phyloP scores from a whole-genome alignment of 2,113 vertebrate species.

The Sebastes fasciatus region DNA sequence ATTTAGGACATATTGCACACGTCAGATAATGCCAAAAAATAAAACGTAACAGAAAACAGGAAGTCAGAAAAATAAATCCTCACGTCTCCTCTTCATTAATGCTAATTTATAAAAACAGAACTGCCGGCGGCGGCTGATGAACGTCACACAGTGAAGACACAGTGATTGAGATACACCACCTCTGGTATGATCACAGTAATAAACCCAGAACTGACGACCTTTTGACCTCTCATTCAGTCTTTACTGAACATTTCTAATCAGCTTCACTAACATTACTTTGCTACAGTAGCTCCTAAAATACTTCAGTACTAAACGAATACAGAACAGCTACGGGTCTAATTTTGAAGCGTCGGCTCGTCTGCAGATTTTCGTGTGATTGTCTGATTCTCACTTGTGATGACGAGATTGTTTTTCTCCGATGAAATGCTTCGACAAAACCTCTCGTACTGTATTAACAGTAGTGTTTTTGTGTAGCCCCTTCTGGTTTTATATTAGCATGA shows the following conservation, averaged over 20 bases:
- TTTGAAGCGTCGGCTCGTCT: constrained; percentile 46
- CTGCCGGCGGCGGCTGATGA: neutral
- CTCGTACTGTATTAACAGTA: neutral
- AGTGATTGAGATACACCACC: constrained; percentile 51
- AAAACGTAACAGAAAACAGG: constrained; percentile 1
- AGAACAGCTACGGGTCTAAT: constrained; percentile 18
- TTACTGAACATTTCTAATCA: constrained; percentile 3
- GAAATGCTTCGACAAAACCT: constrained; percentile 17
- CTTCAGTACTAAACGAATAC: neutral
- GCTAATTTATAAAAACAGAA: constrained; percentile 41
- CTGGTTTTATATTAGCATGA: constrained; percentile 37
- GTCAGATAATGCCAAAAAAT: constrained; percentile 58
- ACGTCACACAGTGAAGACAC: constrained; percentile 43
- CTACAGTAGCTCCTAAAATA: constrained; percentile 53
- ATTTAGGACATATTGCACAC: constrained; percentile 71
- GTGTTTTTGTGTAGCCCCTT: constrained; percentile 8
- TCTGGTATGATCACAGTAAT: constrained; percentile 59
- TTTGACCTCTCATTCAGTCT: constrained; percentile 28
- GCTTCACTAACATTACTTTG: constrained; percentile 21
- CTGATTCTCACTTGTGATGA: constrained; percentile 51
- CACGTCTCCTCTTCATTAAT: neutral
- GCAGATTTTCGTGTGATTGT: constrained; percentile 72
- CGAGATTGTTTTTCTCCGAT: constrained; percentile 11
- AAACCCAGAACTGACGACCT: constrained; percentile 39
- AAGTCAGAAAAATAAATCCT: constrained; percentile 25